Conservation (phyloP, 2,888 invertebrate species). For the Cloeon dipterum region DNA sequence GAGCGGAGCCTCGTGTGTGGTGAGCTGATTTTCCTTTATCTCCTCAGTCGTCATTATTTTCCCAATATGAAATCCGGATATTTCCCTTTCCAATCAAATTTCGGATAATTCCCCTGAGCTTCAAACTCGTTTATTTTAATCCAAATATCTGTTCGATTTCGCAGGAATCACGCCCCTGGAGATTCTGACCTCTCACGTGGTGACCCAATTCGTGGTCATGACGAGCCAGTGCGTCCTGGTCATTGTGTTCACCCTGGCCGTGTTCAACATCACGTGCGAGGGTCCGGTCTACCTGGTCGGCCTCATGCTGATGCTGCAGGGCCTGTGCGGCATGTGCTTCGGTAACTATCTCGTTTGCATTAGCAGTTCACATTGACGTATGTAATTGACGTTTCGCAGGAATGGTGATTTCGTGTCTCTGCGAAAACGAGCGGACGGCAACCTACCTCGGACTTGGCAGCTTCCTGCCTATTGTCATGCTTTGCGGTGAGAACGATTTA, state of each 20-base stretch:
- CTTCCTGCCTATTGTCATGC: conserved; percentile 62
- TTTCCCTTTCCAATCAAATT: neutral
- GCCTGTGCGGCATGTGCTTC: conserved; percentile 83
- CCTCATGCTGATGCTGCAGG: conserved; percentile 54
- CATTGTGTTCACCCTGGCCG: conserved; percentile 48
- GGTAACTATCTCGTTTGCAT: conserved; percentile 26
- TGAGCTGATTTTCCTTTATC: conserved; percentile 12
- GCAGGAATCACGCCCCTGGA: conserved; percentile 44
- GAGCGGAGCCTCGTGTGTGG: conserved; percentile 78
- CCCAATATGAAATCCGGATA: neutral
- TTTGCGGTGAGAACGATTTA: conserved; percentile 34
- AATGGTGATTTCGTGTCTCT: conserved; percentile 56
- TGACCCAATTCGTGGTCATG: conserved; percentile 75
- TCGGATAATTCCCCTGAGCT: conserved; percentile 4
- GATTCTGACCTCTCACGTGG: conserved; percentile 65
- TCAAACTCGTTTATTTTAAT: too few relatives aligned
- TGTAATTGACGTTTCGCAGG: conserved; percentile 23
- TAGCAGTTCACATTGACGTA: neutral
- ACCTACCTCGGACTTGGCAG: conserved; percentile 69
- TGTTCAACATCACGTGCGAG: conserved; percentile 52
- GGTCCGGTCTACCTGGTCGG: conserved; percentile 55
- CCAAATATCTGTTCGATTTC: conserved; percentile 2
- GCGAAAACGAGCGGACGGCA: conserved; percentile 62
- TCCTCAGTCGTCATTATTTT: conserved; percentile 7
- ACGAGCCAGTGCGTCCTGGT: conserved; percentile 58